Base-by-base conservation (phyloP, 2,113 vertebrate species). In the Ophthalmolycus amberensis region DNA sequence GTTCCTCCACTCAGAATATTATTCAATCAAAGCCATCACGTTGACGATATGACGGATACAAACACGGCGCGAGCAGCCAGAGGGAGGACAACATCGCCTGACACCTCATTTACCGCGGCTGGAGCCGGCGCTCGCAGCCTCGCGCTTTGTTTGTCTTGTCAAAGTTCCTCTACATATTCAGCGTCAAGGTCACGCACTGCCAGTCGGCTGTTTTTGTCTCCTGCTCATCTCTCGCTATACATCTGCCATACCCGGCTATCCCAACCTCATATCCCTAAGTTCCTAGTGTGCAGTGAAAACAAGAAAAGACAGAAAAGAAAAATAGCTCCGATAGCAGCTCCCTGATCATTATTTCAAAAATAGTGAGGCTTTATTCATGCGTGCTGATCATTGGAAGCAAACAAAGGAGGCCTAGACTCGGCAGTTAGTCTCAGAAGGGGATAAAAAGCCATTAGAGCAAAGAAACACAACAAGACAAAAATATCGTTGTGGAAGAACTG, bases 121-220 rank as follows among this genome's bases (percentile, higher is more conserved):
- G 80, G 52, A 86, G 81, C 78, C 25, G 56, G 63, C 78, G 79
- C 91, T 82, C 67, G 62, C 86, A 27, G 86, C 80, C 81, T 86
- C 93, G 87, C 38, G 86, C 90, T 88, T 90, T 92, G 89, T 92
- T 91, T 92, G 92, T 79, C 88, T 83, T 90, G 92, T 93, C 91
- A 92, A 85, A 89, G 88, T 89, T 85, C 84, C 83, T 90, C 82
- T 91, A 69, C 87, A 82, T 91, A 81, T 85, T 85, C 79, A 6
- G 70, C 59, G 77, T 88, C 91, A 90, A 93, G 92, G 92, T 93
- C 91, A 89, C 65, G 77, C 90, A 18, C 72, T 83, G 89, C 77
- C 91, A 80, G 79, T 88, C 69, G 82, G 50, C 85, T 84, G 79
- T 85, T 90, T 85, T 34, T 29, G 29, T 29, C 85, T 85, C 83